phyloP scores from a whole-genome alignment of 2,113 vertebrate species.

The Nymphicus hollandicus region DNA sequence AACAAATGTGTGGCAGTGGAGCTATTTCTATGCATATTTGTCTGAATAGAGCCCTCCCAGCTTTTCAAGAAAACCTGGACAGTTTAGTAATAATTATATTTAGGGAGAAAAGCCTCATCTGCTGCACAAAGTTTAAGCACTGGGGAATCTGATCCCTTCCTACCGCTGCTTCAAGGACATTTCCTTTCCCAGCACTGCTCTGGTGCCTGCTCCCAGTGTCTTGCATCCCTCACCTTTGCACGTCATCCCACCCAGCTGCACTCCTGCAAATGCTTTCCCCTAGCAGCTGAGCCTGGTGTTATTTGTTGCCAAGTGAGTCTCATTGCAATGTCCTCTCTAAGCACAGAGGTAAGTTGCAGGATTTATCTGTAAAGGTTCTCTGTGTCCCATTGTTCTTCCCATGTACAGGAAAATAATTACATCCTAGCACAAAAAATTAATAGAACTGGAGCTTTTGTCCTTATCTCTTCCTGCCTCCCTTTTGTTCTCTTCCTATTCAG shows the following conservation, averaged over 20 bases:
- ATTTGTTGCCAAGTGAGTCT: accelerated
- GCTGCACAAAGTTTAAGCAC: neutral
- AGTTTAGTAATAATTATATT: neutral
- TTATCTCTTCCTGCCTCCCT: neutral
- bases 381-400: neutral
- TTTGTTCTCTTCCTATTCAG: neutral
- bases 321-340: neutral
- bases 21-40: neutral
- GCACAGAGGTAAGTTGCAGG: neutral
- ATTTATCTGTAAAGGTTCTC: neutral
- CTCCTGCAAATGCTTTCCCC: neutral
- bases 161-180: accelerated
- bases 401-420: neutral
- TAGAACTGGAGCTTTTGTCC: neutral
- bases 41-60: neutral
- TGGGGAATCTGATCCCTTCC: neutral
- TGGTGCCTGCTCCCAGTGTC: neutral
- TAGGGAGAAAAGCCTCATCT: neutral
- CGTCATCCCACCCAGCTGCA: accelerated
- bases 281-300: accelerated
- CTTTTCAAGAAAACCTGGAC: neutral
- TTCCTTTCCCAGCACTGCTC: accelerated
- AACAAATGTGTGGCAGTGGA: neutral
- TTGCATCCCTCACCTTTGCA: neutral
- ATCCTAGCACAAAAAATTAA: neutral